These are phyloP conservation scores for Varecia variegata DNA, from an alignment of 2,797 vertebrate genomes.

Conservation along the genomic window DNA sequence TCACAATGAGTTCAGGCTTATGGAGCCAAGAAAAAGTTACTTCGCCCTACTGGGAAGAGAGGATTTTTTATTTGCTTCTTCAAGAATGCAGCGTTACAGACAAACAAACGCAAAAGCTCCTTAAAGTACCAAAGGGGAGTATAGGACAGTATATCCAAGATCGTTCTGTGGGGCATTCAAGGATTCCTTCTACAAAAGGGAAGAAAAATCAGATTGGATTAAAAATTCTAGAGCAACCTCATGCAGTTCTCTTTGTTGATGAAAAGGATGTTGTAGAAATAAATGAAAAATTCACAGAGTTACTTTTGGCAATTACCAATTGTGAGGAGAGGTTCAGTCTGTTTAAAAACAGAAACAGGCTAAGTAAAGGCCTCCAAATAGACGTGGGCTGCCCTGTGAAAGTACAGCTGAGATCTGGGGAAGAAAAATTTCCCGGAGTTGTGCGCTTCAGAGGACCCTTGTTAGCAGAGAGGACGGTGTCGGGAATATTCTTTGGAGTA, in stretches of 20 bases:
- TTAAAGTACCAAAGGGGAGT: constrained; percentile 95
- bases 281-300: constrained; percentile 94
- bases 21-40: constrained; percentile 98
- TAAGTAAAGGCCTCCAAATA: constrained; percentile 93
- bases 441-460: constrained; percentile 97
- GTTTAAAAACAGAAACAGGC: constrained; percentile 90
- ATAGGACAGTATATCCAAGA: constrained; percentile 96
- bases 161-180: constrained; percentile 92
- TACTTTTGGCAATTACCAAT: constrained; percentile 98
- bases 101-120: constrained; percentile 94
- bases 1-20: constrained; percentile 95
- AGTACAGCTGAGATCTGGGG: constrained; percentile 94
- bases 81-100: constrained; percentile 94
- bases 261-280: constrained; percentile 95
- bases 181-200: constrained; percentile 92
- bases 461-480: constrained; percentile 93
- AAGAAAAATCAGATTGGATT: constrained; percentile 92
- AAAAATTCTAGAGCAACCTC: constrained; percentile 95
- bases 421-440: constrained; percentile 94
- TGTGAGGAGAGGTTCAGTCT: constrained; percentile 95
- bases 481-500: constrained; percentile 97
- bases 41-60: constrained; percentile 95
- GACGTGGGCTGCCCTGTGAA: constrained; percentile 94
- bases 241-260: constrained; percentile 93
- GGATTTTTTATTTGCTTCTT: constrained; percentile 95